Conservation (phyloP, 64 coral and sea anemone genomes). For the Anthopleura sola region DNA sequence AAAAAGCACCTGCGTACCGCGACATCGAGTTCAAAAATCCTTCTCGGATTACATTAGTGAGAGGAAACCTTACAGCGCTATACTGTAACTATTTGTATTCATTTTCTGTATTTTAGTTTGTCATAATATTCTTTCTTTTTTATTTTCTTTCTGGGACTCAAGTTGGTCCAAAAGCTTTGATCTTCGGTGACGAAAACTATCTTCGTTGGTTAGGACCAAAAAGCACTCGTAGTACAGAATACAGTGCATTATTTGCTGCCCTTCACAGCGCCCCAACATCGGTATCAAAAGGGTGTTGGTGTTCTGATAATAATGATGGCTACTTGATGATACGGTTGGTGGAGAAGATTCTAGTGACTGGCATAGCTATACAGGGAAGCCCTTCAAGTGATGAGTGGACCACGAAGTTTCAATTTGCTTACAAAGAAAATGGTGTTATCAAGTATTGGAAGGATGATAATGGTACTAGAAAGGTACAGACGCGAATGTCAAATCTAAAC, state of each 20-base stretch:
- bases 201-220: background rate
- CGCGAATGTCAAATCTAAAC: too few relatives aligned
- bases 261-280: background rate
- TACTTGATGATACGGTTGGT: background rate
- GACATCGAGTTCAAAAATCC: too few relatives aligned
- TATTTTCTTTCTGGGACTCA: background rate
- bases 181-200: background rate
- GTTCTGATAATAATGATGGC: background rate
- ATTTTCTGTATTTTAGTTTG: too few relatives aligned
- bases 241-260: background rate
- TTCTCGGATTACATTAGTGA: too few relatives aligned
- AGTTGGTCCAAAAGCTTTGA: background rate
- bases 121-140: background rate
- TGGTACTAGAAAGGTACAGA: background rate
- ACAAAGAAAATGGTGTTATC: background rate
- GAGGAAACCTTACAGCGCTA: too few relatives aligned
- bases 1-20: too few relatives aligned
- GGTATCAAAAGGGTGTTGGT: background rate
- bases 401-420: background rate
- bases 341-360: background rate
- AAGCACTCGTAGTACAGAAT: background rate
- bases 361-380: background rate
- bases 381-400: slow-evolving; percentile 4
- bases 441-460: background rate
- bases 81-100: too few relatives aligned